phyloP scores from a whole-genome alignment of 2,113 vertebrate genomes.

The Meriones unguiculatus region DNA sequence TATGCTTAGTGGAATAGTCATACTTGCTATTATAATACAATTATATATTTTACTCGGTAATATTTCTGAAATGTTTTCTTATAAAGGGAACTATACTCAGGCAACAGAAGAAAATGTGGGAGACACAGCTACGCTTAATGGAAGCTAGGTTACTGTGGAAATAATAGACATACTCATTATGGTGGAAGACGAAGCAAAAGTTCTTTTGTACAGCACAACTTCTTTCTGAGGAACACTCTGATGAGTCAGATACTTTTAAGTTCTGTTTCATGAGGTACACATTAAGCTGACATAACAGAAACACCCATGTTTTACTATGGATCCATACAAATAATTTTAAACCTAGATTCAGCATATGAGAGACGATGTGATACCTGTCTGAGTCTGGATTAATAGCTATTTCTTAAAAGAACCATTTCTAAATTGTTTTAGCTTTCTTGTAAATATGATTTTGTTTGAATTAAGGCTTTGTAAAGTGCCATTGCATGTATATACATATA shows the following conservation, averaged over 20 bases:
- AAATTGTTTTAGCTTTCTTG: background rate
- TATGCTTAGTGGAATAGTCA: background rate
- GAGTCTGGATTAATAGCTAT: background rate
- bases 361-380: background rate
- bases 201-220: background rate
- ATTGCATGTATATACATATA: background rate
- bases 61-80: constrained; percentile 45
- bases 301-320: background rate
- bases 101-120: background rate
- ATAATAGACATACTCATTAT: background rate
- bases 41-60: constrained; percentile 5
- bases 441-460: background rate
- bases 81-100: constrained; percentile 4
- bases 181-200: background rate
- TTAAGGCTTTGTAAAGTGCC: background rate
- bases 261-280: background rate
- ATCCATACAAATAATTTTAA: background rate
- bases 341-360: background rate
- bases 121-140: constrained; percentile 6
- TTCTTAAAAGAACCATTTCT: background rate
- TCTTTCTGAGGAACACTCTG: background rate
- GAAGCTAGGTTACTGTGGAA: background rate
- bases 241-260: background rate
- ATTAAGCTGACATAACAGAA: background rate
- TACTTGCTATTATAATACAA: background rate